These are phyloP conservation scores for Eulimnadia texana DNA, from an alignment of 1,140 invertebrate species.

Conservation along the genomic window DNA sequence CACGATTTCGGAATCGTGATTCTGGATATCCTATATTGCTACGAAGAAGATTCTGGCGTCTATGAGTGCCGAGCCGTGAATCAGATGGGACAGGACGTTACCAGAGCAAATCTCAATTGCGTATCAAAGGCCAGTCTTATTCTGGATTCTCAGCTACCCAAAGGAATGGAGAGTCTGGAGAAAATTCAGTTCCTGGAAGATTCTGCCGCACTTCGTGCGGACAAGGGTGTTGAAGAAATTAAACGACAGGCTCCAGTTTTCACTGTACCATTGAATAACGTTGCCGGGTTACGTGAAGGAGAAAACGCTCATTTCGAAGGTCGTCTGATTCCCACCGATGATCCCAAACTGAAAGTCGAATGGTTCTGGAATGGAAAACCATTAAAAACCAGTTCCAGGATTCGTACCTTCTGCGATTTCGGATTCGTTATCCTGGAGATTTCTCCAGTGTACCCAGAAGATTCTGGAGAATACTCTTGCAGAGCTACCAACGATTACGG, in stretches of 20 bases:
- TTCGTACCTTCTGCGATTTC: conserved; percentile 88
- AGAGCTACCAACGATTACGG: conserved; percentile 70
- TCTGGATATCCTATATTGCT: conserved; percentile 89
- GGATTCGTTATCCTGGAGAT: conserved; percentile 89
- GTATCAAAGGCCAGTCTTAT: conserved; percentile 81
- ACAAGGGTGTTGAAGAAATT: conserved; percentile 51
- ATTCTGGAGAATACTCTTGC: conserved; percentile 85
- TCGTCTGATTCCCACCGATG: conserved; percentile 76
- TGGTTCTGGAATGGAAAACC: conserved; percentile 92
- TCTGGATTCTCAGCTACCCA: conserved; percentile 83
- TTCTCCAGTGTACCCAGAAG: conserved; percentile 85
- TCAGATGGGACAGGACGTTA: conserved; percentile 75
- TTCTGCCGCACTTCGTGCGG: conserved; percentile 52
- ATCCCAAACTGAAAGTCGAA: conserved; percentile 86
- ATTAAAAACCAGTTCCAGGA: conserved; percentile 70
- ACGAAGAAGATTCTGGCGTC: conserved; percentile 87
- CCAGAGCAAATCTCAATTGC: conserved; percentile 70
- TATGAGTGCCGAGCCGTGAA: conserved; percentile 87
- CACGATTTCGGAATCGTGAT: conserved; percentile 94
- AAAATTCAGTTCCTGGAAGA: conserved; percentile 88
- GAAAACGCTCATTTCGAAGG: conserved; percentile 93
- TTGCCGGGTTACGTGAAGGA: conserved; percentile 69
- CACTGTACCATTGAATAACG: conserved; percentile 72
- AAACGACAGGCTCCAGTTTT: conserved; percentile 74
- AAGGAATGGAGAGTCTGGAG: conserved; percentile 82